phyloP scores from a whole-genome alignment of 2,113 vertebrate species.

The Pygoscelis antarcticus region DNA sequence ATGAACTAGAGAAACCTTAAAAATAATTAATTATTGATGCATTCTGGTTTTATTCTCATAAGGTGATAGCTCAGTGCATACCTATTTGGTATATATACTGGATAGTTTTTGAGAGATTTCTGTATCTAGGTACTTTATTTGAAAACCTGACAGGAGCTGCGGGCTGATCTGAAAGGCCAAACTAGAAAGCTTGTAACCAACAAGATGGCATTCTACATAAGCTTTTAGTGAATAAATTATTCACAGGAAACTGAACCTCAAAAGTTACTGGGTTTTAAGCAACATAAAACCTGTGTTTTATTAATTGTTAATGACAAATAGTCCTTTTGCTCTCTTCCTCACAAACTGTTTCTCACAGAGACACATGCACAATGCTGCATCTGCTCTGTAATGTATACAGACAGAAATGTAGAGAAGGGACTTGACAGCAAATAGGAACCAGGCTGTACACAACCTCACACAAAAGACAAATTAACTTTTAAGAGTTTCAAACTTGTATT shows the following conservation, averaged over 20 bases:
- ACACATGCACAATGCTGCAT: background rate
- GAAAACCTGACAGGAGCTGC: background rate
- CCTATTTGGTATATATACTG: background rate
- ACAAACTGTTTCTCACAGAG: background rate
- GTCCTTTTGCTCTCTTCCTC: background rate
- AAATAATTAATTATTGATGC: background rate
- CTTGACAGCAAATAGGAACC: background rate
- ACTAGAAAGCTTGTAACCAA: background rate
- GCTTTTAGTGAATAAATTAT: background rate
- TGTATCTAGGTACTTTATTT: background rate
- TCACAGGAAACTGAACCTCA: background rate
- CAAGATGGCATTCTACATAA: background rate
- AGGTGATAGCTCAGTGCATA: background rate
- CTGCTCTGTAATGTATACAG: accelerated
- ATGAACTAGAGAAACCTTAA: background rate
- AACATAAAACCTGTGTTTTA: background rate
- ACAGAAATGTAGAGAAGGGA: background rate
- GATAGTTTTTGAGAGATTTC: background rate
- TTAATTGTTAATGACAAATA: background rate
- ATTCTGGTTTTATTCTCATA: background rate
- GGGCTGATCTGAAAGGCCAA: background rate
- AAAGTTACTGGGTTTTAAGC: background rate
- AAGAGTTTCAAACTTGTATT: background rate
- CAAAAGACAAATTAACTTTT: background rate
- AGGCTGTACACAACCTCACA: background rate